Base-by-base conservation (phyloP, 2,113 vertebrate species). In the Python bivittatus region DNA sequence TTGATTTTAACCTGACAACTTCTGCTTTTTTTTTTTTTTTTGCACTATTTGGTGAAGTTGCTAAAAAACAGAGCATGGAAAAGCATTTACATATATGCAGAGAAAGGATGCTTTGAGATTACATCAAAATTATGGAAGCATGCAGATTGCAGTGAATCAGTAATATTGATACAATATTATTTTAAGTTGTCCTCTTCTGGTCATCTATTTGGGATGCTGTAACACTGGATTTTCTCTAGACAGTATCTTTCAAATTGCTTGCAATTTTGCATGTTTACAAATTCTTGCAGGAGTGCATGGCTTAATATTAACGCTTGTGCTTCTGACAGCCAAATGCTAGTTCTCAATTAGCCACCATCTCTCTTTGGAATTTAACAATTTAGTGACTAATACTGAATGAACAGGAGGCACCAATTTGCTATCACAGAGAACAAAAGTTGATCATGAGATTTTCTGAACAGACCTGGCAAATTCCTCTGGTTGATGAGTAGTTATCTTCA, bases 391-490 rank as follows among this genome's bases (percentile, higher is more conserved):
- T 61, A 54, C 0, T 3, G 27, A 86, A 54, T 44, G 85, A 86
- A 52, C 60, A 93, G 89, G 87, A 53, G 54, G 38, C 86, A 61
- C 13, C 0, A 0, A 38, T 61, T 3, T 79, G 64, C 58, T 90
- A 88, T 58, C 94, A 90, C 72, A 89, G 83, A 93, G 86, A 12
- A 56, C 3, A 68, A 84, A 88, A 33, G 22, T 23, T 1, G 1
- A 44, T 93, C 91, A 92, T 93, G 56, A 60, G 84, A 54, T 1
- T 1, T 42, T 93, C 52, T 86, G 93, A 94, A 90, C 90, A 93
- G 89, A 89, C 92, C 90, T 90, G 72, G 64, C 79, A 96, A 97
- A 98, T 98, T 98, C 97, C 97, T 96, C 95, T 94, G 93, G 89
- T 56, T 79, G 1, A 22, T 29, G 86, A 57, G 54, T 95, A 93